Base-by-base conservation (phyloP, 2,113 vertebrate genomes). In the Ariopsis seemanni region DNA sequence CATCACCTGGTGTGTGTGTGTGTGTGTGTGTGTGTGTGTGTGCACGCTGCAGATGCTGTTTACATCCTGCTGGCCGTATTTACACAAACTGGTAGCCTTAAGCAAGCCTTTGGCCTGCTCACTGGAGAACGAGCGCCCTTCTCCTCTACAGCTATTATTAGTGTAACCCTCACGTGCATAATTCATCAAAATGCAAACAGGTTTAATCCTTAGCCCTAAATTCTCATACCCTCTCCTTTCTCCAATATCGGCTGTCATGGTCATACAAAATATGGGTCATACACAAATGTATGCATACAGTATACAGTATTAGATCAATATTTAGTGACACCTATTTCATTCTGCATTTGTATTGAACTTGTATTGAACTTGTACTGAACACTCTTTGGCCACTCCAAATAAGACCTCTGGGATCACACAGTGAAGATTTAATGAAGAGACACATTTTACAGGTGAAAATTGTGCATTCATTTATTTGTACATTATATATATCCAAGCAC, bases 21-120 rank as follows among this genome's bases (percentile, higher is more conserved):
- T 55, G 52, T 72, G 74, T 80, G 75, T 67, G 60, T 93, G 67
- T 84, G 83, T 74, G 52, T 57, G 52, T 72, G 74, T 86, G 75
- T 80, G 60, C 78, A 84, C 87, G 86, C 82, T 75, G 88, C 94
- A 95, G 94, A 91, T 89, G 88, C 93, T 95, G 95, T 95, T 96
- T 96, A 95, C 96, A 96, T 95, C 96, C 95, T 95, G 93, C 94
- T 95, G 95, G 94, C 93, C 91, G 96, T 98, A 97, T 96, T 97
- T 97, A 98, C 96, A 97, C 95, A 96, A 95, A 95, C 65, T 81
- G 89, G 67, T 92, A 90, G 89, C 91, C 89, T 90, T 89, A 87
- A 92, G 89, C 93, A 89, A 85, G 85, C 86, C 82, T 88, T 85
- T 90, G 83, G 85, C 85, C 89, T 83, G 79, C 78, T 91, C 87